Evolutionary conservation across 2,797 vertebrate species (phyloP), one percentile per base, ranked within the genome.

Genomic region (Melanotaenia boesemani): DNA sequence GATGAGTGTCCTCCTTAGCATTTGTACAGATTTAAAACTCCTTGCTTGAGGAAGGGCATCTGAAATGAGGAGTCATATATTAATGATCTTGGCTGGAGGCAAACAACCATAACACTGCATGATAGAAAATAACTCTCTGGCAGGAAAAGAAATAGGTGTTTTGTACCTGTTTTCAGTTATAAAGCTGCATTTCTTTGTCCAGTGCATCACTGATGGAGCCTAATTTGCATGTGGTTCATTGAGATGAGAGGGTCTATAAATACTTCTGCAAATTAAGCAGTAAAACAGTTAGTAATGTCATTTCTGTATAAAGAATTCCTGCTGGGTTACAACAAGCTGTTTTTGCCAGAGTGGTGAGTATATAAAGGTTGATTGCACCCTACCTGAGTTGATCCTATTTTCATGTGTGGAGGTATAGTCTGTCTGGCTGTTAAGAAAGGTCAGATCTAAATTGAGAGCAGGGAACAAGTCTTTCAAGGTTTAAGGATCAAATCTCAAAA

Each of bases 401-500:
- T 83, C 65, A 70, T 32, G 66, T 69, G 72, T 68, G 77, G 68
- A 71, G 69, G 73, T 82, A 57, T 24, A 70, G 80, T 77, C 59
- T 61, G 4, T 61, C 37, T 60, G 77, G 67, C 70, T 70, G 78
- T 79, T 58, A 32, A 58, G 62, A 92, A 93, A 93, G 90, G 93
- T 91, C 90, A 91, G 61, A 76, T 83, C 89, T 90, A 90, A 88
- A 92, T 86, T 80, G 83, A 78, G 87, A 89, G 80, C 32, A 60
- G 70, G 63, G 72, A 84, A 80, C 13, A 73, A 64, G 82, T 83
- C 79, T 84, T 84, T 89, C 82, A 83, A 80, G 79, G 84, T 89
- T 90, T 88, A 87, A 87, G 85, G 82, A 90, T 92, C 83, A 64
- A 77, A 81, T 90, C 86, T 86, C 82, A 70, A 85, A 88, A 88